A percentile compares a stretch with the other conserved stretches of the same genome.
Conservation (phyloP, 1,140 invertebrate species). For the Zaprionus ornatus region DNA sequence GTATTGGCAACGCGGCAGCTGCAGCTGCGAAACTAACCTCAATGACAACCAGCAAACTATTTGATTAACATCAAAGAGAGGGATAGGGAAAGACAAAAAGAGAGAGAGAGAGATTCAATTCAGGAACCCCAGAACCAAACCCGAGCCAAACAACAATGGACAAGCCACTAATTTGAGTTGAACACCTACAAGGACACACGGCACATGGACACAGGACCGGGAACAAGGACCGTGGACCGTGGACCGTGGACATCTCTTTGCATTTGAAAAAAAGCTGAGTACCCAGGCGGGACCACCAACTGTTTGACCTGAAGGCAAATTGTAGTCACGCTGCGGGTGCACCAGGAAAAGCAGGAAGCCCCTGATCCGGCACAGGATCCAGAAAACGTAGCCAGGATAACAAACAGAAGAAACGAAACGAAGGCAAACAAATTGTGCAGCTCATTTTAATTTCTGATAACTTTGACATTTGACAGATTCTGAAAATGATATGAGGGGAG, state of each 20-base stretch:
- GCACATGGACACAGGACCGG: constrained; percentile 45
- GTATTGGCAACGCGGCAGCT: constrained; percentile 13
- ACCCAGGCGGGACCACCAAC: constrained; percentile 59
- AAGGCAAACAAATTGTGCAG: constrained; percentile 51
- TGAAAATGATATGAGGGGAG: constrained; percentile 3
- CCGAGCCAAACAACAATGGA: constrained; percentile 33
- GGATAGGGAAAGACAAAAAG: not conserved
- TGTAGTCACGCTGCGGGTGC: constrained; percentile 66
- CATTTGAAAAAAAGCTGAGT: constrained; percentile 29
- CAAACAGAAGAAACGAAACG: constrained; percentile 13
- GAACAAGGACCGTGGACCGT: constrained; percentile 1
- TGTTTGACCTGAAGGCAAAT: constrained; percentile 69
- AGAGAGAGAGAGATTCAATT: not conserved
- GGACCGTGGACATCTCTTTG: constrained; percentile 16
- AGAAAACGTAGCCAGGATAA: constrained; percentile 47
- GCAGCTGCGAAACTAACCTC: constrained; percentile 45
- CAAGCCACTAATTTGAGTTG: constrained; percentile 76
- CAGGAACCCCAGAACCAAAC: not conserved
- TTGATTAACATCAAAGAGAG: constrained; percentile 46
- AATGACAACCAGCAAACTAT: constrained; percentile 71
- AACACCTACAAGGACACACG: constrained; percentile 73
- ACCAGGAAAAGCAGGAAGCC: constrained; percentile 36
- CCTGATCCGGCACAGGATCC: constrained; percentile 31
- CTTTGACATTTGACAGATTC: constrained; percentile 35
- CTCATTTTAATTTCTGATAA: constrained; percentile 45